Conservation (phyloP, 1,140 invertebrate genomes). For the Drosophila elegans region DNA sequence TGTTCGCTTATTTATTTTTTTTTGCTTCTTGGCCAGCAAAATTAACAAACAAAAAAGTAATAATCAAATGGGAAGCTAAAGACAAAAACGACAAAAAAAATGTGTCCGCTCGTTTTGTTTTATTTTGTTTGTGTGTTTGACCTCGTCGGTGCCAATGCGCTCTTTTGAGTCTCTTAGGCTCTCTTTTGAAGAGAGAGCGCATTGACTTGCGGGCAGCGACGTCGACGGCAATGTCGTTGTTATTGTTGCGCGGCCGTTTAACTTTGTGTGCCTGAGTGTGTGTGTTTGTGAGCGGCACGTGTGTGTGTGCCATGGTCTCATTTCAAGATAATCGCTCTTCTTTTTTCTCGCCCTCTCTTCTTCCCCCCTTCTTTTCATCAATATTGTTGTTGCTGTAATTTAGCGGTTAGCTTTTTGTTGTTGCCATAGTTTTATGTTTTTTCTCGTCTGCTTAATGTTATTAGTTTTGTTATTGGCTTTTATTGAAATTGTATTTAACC, state of each 20-base stretch:
- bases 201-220: conserved; percentile 68
- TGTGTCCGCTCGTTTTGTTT: conserved; percentile 49
- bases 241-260: conserved; percentile 80
- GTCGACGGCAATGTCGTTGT: conserved; percentile 55
- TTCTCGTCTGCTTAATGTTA: conserved; percentile 69
- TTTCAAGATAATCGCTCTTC: conserved; percentile 77
- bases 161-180: conserved; percentile 29
- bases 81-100: conserved; percentile 3
- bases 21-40: conserved; percentile 21
- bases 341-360: background rate
- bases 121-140: conserved; percentile 69
- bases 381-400: conserved; percentile 67
- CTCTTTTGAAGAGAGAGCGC: conserved; percentile 40
- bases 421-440: conserved; percentile 50
- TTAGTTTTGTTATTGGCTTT: conserved; percentile 57
- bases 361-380: background rate
- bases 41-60: conserved; percentile 55
- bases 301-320: conserved; percentile 72
- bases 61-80: conserved; percentile 66
- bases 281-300: conserved; percentile 30
- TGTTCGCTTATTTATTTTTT: conserved; percentile 15
- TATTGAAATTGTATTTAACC: conserved; percentile 72
- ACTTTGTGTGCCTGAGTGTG: conserved; percentile 49
- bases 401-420: conserved; percentile 63
- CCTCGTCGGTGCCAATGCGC: conserved; percentile 60